Evolutionary conservation across 2,888 invertebrate genomes (phyloP).

Genomic region (Zhuqinia jingwanae): DNA sequence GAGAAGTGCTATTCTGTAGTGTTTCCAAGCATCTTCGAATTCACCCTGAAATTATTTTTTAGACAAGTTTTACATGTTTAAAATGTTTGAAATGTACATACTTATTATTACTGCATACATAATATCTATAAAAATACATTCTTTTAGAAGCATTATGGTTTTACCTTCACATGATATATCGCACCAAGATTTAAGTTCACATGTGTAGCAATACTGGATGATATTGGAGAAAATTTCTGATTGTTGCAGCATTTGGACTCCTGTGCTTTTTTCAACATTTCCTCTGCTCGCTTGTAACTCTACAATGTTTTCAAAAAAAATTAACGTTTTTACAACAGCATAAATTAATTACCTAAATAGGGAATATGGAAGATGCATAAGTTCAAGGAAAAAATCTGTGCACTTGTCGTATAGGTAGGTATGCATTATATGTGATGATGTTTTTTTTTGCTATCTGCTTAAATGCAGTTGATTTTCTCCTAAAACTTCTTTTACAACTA

Average conservation of each 20-base stretch:
- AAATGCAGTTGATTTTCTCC: background rate
- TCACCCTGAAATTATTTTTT: slow-evolving; percentile 71
- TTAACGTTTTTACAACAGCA: too few species aligned
- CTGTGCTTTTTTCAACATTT: slow-evolving; percentile 73
- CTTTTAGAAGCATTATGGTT: background rate
- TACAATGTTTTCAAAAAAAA: slow-evolving; percentile 60
- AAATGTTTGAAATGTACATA: background rate
- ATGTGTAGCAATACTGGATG: slow-evolving; percentile 76
- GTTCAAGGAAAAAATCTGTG: too few species aligned
- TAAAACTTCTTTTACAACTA: background rate
- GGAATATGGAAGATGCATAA: too few species aligned
- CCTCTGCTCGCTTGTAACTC: slow-evolving; percentile 77
- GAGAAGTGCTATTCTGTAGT: slow-evolving; percentile 76
- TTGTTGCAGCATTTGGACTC: slow-evolving; percentile 74
- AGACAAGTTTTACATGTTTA: background rate
- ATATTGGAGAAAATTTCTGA: slow-evolving; percentile 69
- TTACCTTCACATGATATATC: slow-evolving; percentile 78
- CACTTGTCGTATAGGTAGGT: too few species aligned
- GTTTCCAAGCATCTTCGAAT: slow-evolving; percentile 77
- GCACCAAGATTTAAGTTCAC: slow-evolving; percentile 78
- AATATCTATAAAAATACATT: background rate
- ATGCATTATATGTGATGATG: background rate
- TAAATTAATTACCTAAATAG: too few species aligned
- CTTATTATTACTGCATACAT: background rate
- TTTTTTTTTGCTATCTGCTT: too few species aligned